phyloP scores from a whole-genome alignment of 2,888 invertebrate species.

The Drosophila dives region DNA sequence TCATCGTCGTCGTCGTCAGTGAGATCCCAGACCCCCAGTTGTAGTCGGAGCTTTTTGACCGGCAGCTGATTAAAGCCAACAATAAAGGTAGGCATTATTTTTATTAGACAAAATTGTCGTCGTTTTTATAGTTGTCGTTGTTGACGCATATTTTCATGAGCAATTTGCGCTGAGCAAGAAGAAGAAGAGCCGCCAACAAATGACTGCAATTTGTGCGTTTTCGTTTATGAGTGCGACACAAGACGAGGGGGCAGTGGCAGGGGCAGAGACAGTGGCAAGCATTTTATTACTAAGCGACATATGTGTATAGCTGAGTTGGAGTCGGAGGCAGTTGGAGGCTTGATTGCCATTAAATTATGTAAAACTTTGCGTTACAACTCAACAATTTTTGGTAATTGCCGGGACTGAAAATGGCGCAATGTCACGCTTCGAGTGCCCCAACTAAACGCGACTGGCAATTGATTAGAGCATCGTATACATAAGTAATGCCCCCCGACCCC shows the following conservation, averaged over 20 bases:
- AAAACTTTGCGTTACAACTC: slow-evolving; percentile 70
- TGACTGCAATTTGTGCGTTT: slow-evolving; percentile 52
- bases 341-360: slow-evolving; percentile 80
- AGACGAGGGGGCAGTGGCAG: not conserved
- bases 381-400: slow-evolving; percentile 75
- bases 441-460: slow-evolving; percentile 74
- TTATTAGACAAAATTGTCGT: slow-evolving; percentile 73
- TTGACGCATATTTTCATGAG: slow-evolving; percentile 67
- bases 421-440: slow-evolving; percentile 71
- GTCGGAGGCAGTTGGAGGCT: slow-evolving; percentile 28
- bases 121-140: slow-evolving; percentile 26
- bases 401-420: slow-evolving; percentile 74
- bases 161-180: slow-evolving; percentile 45
- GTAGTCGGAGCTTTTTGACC: slow-evolving; percentile 5
- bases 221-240: slow-evolving; percentile 53
- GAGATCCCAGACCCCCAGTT: slow-evolving; percentile 1
- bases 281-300: slow-evolving; percentile 47
- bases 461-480: slow-evolving; percentile 65
- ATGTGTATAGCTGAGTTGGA: slow-evolving; percentile 15
- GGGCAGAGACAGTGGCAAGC: slow-evolving; percentile 21
- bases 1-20: slow-evolving; percentile 29
- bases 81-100: slow-evolving; percentile 49
- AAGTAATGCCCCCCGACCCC: slow-evolving; percentile 43
- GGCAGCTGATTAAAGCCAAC: slow-evolving; percentile 43
- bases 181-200: not conserved